Evolutionary conservation across 2,888 invertebrate genomes (phyloP).

Genomic region (Aspidapion aeneum): DNA sequence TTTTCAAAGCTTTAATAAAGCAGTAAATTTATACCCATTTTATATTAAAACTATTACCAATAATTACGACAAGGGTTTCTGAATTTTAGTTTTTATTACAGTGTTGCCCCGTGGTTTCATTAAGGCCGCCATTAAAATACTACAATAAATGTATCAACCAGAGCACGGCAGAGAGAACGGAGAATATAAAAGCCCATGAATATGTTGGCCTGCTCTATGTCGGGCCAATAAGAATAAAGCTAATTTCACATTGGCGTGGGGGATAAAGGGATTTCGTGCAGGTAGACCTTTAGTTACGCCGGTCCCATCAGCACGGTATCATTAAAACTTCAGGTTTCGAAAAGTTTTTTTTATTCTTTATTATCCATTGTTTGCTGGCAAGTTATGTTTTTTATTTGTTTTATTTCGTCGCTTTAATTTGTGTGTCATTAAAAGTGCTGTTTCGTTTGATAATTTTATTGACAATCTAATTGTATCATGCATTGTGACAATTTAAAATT

Average conservation of each 20-base stretch:
- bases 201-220: slow-evolving; percentile 18
- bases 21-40: too few relatives aligned
- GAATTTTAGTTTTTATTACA: too few relatives aligned
- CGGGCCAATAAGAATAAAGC: slow-evolving; percentile 41
- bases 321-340: slow-evolving; percentile 22
- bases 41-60: too few relatives aligned
- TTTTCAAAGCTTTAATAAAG: too few relatives aligned
- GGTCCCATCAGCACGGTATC: slow-evolving; percentile 23
- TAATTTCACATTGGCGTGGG: slow-evolving; percentile 39
- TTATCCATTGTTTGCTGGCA: not conserved
- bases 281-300: slow-evolving; percentile 28
- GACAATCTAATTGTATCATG: too few relatives aligned
- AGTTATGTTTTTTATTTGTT: not conserved
- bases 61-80: too few relatives aligned
- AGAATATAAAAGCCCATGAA: slow-evolving; percentile 22
- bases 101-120: too few relatives aligned
- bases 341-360: not conserved
- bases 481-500: too few relatives aligned
- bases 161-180: too few relatives aligned
- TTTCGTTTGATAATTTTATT: too few relatives aligned
- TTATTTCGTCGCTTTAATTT: not conserved
- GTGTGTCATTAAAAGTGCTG: too few relatives aligned
- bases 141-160: not conserved
- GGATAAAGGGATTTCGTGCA: slow-evolving; percentile 31
- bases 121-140: not conserved